phyloP scores from a whole-genome alignment of 2,888 invertebrate genomes.

The Noctua comes region DNA sequence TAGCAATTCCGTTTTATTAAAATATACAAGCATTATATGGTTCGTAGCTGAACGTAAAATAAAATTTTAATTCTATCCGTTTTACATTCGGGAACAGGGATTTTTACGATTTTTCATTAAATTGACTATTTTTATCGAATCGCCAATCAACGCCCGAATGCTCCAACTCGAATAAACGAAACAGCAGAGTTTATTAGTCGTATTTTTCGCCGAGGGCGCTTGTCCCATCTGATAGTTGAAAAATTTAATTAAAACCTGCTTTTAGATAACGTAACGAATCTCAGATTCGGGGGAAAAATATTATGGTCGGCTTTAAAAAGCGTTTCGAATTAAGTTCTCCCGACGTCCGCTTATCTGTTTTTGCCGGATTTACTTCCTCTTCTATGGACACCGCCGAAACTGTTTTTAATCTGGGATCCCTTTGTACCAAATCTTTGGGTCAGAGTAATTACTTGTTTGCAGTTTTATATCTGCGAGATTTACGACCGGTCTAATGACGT shows the following conservation, averaged over 20 bases:
- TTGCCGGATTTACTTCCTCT: conserved; percentile 72
- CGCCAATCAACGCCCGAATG: conserved; percentile 65
- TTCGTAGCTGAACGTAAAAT: conserved; percentile 77
- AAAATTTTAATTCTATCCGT: conserved; percentile 80
- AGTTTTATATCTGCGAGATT: conserved; percentile 67
- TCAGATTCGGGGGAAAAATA: conserved; percentile 71
- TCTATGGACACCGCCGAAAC: conserved; percentile 66
- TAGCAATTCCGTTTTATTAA: conserved; percentile 87
- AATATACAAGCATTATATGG: conserved; percentile 83
- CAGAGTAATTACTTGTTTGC: conserved; percentile 68
- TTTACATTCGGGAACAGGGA: conserved; percentile 72
- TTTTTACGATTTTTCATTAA: conserved; percentile 81
- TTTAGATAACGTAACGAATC: conserved; percentile 74
- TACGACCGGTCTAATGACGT: conserved; percentile 61
- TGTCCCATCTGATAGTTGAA: conserved; percentile 79
- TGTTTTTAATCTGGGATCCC: conserved; percentile 69
- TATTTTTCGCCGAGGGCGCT: conserved; percentile 70
- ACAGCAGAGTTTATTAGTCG: conserved; percentile 72
- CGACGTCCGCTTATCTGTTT: conserved; percentile 71
- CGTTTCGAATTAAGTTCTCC: conserved; percentile 71
- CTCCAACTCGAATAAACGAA: conserved; percentile 66
- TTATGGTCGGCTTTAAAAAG: conserved; percentile 71
- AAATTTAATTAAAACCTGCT: conserved; percentile 80
- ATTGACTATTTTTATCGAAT: conserved; percentile 73
- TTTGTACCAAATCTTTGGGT: conserved; percentile 69